phyloP scores from a whole-genome alignment of 2,797 vertebrate species.

The Phataginus tricuspis region DNA sequence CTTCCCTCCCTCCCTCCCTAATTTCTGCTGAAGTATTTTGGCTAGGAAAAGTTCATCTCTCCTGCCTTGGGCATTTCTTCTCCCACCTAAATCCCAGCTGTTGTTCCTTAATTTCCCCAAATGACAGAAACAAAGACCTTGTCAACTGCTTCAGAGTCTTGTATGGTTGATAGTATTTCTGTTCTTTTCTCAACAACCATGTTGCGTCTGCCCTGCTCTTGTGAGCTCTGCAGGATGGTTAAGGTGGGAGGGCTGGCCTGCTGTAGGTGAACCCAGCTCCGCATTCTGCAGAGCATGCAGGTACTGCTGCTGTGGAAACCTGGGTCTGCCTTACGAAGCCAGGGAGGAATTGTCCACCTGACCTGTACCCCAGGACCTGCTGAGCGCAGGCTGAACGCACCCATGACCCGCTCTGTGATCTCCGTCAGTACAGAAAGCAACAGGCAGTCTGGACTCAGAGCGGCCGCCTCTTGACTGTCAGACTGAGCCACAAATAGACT shows the following conservation, averaged over 20 bases:
- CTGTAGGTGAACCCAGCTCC: no score
- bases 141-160: no score
- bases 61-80: not conserved
- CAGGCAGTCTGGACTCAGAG: constrained; percentile 5
- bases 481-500: constrained; percentile 68
- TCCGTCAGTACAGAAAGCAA: not conserved
- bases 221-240: not conserved
- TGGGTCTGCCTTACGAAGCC: not conserved
- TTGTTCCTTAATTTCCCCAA: not conserved
- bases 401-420: not conserved
- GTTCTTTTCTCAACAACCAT: not conserved
- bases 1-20: not conserved
- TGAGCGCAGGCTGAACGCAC: not conserved
- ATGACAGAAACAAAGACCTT: not conserved
- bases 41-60: constrained; percentile 2
- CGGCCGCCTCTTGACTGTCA: not conserved
- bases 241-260: not conserved
- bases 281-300: not conserved
- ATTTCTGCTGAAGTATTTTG: not conserved
- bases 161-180: not conserved
- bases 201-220: not conserved
- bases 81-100: not conserved
- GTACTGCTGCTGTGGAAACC: not conserved
- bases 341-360: not conserved
- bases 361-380: not conserved